Evolutionary conservation across 2,113 vertebrate species (phyloP).

Genomic region (Aldabrachelys gigantea): DNA sequence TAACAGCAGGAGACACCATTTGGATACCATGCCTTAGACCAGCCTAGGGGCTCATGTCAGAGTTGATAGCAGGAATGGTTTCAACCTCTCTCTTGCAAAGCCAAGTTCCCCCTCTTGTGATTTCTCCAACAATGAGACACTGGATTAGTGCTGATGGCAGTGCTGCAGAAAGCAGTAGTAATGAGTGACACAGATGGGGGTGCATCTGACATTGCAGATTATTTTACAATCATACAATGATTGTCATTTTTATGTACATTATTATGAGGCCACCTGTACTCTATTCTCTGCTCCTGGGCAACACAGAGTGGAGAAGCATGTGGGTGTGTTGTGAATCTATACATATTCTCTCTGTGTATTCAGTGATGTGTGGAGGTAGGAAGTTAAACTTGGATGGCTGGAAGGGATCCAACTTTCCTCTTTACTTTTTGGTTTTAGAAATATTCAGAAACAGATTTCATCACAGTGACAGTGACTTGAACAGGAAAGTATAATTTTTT

Average conservation of each 20-base stretch:
- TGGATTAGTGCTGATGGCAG: conserved; percentile 60
- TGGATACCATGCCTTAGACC: conserved; percentile 15
- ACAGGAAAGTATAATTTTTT: background rate
- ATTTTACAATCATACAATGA: conserved; percentile 72
- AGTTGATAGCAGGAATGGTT: conserved; percentile 68
- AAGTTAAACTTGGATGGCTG: background rate
- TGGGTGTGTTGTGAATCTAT: background rate
- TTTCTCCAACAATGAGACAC: conserved; percentile 56
- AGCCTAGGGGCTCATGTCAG: conserved; percentile 65
- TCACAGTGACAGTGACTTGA: background rate
- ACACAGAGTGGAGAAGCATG: background rate
- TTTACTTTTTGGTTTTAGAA: background rate
- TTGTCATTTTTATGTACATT: conserved; percentile 73
- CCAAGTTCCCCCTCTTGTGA: conserved; percentile 60
- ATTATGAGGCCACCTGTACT: conserved; percentile 75
- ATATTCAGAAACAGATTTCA: background rate
- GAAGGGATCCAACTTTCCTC: background rate
- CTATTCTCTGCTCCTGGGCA: conserved; percentile 29
- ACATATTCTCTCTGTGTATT: background rate
- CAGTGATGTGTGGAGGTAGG: background rate
- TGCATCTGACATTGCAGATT: conserved; percentile 74
- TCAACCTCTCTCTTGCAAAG: conserved; percentile 65
- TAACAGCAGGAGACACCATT: conserved; percentile 45
- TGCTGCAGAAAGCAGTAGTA: conserved; percentile 58
- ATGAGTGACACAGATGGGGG: conserved; percentile 77